Base-by-base conservation (phyloP, 2,888 invertebrate genomes). In the Boloria selene region DNA sequence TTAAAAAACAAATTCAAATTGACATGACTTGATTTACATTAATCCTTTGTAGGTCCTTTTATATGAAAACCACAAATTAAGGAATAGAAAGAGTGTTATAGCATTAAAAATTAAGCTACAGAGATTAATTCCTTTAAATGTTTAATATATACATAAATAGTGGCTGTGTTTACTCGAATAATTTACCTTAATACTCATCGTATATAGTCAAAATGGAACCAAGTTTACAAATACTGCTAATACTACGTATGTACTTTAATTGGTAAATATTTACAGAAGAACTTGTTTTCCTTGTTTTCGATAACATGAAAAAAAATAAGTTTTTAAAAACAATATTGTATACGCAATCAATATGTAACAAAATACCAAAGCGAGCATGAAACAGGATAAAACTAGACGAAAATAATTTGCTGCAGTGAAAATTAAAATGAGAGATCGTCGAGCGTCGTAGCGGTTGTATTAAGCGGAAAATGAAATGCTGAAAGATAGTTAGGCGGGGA, bases 391-490 rank as follows among this genome's bases (percentile, higher is more conserved):
- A 64, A 64, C 52, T 64, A 45, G 52, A 58, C 59, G 44, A 64
- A 69, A 73, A 70, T 70, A 72, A 74, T 69, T 67, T 68, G 63
- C 64, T 62, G 67, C 67, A 69, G 69, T 60, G 70, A 72, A 73
- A 72, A 73, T 72, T 70, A 67, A 73, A 72, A 73, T 67, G 69
- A 72, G 65, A 66, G 68, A 63, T 70, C 52, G 67, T 65, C 63
- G 69, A 69, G 65, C 59, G 60, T 67, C 68, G 64, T 55, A 61
- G 66, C 65, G 67, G 69, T 68, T 70, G 72, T 69, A 73, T 71
- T 70, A 71, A 71, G 71, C 68, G 73, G 71, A 70, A 73, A 73
- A 73, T 73, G 68, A 70, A 71, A 72, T 70, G 64, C 69, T 69
- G 70, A 67, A 67, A 70, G 73, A 72, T 71, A 70, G 71, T 71